phyloP scores from a whole-genome alignment of 2,888 invertebrate genomes.

The Pherbina coryleti region DNA sequence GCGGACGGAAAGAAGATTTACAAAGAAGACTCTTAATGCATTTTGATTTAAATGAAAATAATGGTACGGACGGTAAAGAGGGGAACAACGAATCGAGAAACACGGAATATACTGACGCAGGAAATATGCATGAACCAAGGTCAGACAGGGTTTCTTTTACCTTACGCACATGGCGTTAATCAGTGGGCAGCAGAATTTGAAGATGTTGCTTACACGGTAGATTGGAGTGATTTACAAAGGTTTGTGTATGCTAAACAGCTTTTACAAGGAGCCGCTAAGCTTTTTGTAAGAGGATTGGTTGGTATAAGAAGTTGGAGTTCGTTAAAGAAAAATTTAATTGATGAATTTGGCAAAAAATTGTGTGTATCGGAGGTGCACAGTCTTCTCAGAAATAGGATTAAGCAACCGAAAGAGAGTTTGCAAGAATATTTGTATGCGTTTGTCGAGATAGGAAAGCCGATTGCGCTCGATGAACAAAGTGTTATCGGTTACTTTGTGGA shows the following conservation, averaged over 20 bases:
- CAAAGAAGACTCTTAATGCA: no score
- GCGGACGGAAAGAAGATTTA: no score
- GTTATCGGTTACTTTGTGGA: no score
- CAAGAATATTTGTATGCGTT: not conserved
- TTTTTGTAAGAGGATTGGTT: conserved; percentile 32
- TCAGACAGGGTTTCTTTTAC: no score
- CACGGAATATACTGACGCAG: no score
- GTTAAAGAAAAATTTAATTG: conserved; percentile 30
- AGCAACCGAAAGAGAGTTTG: not conserved
- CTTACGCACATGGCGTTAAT: no score
- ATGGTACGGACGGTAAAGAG: no score
- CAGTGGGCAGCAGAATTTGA: no score
- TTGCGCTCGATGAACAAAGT: no score
- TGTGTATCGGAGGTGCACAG: conserved; percentile 11
- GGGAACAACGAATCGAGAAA: no score
- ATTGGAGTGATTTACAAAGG: conserved; percentile 41
- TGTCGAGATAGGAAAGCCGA: not conserved
- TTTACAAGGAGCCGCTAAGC: conserved; percentile 34
- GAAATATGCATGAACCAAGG: no score
- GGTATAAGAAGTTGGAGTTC: conserved; percentile 21
- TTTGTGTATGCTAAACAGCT: conserved; percentile 42
- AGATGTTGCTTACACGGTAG: conserved; percentile 35
- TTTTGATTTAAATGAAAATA: no score
- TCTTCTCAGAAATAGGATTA: not conserved
- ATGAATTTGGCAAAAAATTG: conserved; percentile 38